Evolutionary conservation across 2,888 invertebrate species (phyloP).

Genomic region (Pimpla rufipes): DNA sequence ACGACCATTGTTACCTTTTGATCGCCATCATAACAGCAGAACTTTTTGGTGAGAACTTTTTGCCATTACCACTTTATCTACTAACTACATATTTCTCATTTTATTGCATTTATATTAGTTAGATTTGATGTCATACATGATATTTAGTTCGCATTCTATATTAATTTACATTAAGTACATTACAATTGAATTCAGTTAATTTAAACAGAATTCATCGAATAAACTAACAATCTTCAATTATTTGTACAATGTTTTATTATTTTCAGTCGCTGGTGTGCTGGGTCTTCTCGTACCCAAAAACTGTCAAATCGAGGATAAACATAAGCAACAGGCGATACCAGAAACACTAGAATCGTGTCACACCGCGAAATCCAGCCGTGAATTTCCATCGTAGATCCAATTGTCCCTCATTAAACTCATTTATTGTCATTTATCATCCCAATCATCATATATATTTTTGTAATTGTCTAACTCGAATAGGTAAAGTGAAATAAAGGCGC

Average conservation of each 20-base stretch:
- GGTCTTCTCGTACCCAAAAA: constrained; percentile 32
- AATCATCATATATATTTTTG: neutral
- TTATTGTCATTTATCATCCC: neutral
- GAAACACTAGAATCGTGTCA: neutral
- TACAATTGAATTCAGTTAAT: neutral
- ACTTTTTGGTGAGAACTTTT: constrained; percentile 48
- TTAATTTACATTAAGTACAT: neutral
- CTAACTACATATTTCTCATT: too few relatives aligned
- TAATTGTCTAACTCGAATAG: neutral
- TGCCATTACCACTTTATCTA: neutral
- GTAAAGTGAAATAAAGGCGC: neutral
- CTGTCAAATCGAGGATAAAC: neutral
- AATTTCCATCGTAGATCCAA: neutral
- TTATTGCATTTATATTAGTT: too few relatives aligned
- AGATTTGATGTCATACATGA: too few relatives aligned
- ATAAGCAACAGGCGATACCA: neutral
- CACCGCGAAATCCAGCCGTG: neutral
- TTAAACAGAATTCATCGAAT: neutral
- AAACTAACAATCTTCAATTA: neutral
- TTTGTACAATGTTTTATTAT: neutral
- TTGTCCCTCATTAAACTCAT: neutral
- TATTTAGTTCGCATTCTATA: too few relatives aligned
- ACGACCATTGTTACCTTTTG: constrained; percentile 91
- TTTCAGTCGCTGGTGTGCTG: constrained; percentile 54
- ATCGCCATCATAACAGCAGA: constrained; percentile 85